These are phyloP conservation scores for Sepiola atlantica DNA, from an alignment of 2,888 invertebrate genomes.

Conservation along the genomic window DNA sequence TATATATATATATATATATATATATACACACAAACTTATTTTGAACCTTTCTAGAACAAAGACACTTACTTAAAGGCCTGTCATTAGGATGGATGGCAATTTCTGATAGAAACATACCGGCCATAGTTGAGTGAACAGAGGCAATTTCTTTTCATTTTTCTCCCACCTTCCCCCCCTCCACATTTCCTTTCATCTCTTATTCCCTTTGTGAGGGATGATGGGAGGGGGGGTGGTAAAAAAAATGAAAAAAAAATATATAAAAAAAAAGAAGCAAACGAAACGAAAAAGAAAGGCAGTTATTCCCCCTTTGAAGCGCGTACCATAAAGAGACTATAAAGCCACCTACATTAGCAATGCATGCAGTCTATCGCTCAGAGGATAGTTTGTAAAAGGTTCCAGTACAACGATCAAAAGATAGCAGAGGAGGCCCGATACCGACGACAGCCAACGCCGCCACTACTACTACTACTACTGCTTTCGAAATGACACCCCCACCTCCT, in stretches of 20 bases:
- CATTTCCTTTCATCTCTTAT: slow-evolving; percentile 11
- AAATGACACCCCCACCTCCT: no score
- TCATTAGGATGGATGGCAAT: slow-evolving; percentile 32
- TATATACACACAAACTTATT: background rate
- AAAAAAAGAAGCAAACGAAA: no score
- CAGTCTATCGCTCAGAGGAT: slow-evolving; percentile 33
- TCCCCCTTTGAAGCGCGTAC: slow-evolving; percentile 34
- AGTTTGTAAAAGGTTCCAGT: slow-evolving; percentile 41
- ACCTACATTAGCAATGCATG: slow-evolving; percentile 45
- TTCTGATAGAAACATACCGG: slow-evolving; percentile 17
- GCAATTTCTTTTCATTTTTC: background rate
- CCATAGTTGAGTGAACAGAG: slow-evolving; percentile 10
- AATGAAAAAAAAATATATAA: no score
- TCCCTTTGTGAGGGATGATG: background rate
- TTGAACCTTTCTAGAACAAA: slow-evolving; percentile 33
- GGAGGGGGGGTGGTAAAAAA: no score
- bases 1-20: background rate
- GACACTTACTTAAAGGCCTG: slow-evolving; percentile 38
- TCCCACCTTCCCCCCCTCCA: background rate
- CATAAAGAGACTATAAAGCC: slow-evolving; percentile 43
- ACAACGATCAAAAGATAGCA: slow-evolving; percentile 10
- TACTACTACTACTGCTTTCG: no score
- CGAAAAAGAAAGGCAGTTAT: background rate
- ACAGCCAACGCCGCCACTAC: no score
- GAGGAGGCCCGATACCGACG: background rate